Evolutionary conservation across 1,140 invertebrate genomes (phyloP).

Genomic region (Coboldia fuscipes): DNA sequence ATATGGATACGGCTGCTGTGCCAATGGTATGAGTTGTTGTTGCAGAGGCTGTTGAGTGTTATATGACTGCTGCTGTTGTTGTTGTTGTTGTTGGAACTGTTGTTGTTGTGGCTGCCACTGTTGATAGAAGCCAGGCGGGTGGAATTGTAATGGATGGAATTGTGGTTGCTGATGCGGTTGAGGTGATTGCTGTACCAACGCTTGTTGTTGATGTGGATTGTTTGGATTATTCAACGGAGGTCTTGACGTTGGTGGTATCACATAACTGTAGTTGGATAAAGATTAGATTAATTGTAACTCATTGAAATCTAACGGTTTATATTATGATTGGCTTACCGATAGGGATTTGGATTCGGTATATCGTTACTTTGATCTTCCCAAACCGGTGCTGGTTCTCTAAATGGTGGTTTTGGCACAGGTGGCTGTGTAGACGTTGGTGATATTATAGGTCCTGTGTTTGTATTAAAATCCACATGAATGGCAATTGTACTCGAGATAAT

Average conservation of each 20-base stretch:
- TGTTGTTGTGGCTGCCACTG: slow-evolving; percentile 10
- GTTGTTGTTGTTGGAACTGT: slow-evolving; percentile 11
- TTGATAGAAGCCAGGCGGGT: too few relatives aligned
- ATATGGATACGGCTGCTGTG: too few relatives aligned
- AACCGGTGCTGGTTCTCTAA: slow-evolving; percentile 27
- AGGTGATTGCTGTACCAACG: background rate
- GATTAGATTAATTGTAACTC: too few relatives aligned
- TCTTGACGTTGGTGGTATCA: slow-evolving; percentile 17
- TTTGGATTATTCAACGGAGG: slow-evolving; percentile 7
- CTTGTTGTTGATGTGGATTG: background rate
- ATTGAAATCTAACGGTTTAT: background rate
- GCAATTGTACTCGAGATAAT: slow-evolving; percentile 6
- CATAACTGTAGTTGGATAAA: slow-evolving; percentile 9
- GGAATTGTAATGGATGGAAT: slow-evolving; percentile 8
- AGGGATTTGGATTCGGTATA: slow-evolving; percentile 30
- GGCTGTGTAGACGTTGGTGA: slow-evolving; percentile 26
- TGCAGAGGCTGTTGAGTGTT: slow-evolving; percentile 5
- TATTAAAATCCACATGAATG: slow-evolving; percentile 23
- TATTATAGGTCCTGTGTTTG: slow-evolving; percentile 29
- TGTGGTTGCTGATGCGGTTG: slow-evolving; percentile 1
- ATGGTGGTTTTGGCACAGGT: slow-evolving; percentile 22
- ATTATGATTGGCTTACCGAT: slow-evolving; percentile 22
- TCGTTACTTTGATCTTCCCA: slow-evolving; percentile 31
- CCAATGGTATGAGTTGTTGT: slow-evolving; percentile 8
- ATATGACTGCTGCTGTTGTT: slow-evolving; percentile 10